Base-by-base conservation (phyloP, 2,797 vertebrate genomes). In the Alfaro cultratus region DNA sequence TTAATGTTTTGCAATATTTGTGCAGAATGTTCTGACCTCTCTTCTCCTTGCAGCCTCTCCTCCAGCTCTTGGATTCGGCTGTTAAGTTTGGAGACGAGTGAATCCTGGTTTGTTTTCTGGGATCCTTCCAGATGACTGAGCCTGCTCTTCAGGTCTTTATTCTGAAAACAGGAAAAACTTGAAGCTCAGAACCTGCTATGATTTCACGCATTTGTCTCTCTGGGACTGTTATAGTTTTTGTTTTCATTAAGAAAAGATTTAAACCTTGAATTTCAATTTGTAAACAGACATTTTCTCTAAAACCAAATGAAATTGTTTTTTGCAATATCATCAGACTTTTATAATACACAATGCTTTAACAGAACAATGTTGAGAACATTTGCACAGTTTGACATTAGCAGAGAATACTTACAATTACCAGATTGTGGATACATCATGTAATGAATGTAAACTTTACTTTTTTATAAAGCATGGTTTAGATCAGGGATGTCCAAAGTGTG, bases 131-230 rank as follows among this genome's bases (percentile, higher is more conserved):
- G 93, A 91, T 99, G 96, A 78, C 93, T 87, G 85, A 99, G 95
- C 86, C 97, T 95, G 86, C 97, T 96, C 94, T 94, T 97, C 87
- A 99, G 84, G 85, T 99, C 98, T 91, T 98, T 99, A 92, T 97
- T 99, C 98, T 99, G 80, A n/a, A 83, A 78, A 76, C 78, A 29
- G 29, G 81, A 76, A 85, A 1, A 64, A 7, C 46, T 36, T 21
- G 31, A 49, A 11, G 7, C 46, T 73, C 47, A 70, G 21, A 70
- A 5, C 23, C 18, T 70, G 39, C 36, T 11, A n/a, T n/a, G 10
- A 43, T 43, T 5, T 70, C 11, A n/a, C 0, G 0, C 3, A 13
- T 12, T 26, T 26, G 39, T 41, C 12, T 71, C 41, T n/a, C 39
- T 2, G 3, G 7, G 41, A 71, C 39, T 71, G 2, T 29, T 13